phyloP scores from a whole-genome alignment of 2,113 vertebrate species.

The Trogon surrucura region DNA sequence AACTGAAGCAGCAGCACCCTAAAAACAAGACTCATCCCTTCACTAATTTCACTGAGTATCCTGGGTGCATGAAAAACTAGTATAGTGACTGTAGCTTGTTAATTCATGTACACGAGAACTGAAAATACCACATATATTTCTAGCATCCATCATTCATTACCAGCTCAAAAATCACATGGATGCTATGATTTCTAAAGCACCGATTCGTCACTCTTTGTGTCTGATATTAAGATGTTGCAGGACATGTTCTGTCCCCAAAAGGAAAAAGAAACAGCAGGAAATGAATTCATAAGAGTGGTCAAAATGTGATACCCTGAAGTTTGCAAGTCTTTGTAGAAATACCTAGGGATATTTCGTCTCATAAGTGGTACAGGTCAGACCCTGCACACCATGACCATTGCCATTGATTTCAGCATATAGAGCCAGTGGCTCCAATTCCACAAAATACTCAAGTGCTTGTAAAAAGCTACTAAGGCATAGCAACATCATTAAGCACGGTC shows the following conservation, averaged over 20 bases:
- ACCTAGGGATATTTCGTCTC: background rate
- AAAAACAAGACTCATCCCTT: background rate
- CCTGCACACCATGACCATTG: conserved; percentile 5
- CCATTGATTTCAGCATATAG: background rate
- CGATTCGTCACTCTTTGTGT: background rate
- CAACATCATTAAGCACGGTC: background rate
- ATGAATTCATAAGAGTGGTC: conserved; percentile 18
- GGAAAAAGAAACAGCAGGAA: conserved; percentile 40
- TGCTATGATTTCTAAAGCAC: background rate
- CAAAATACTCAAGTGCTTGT: background rate
- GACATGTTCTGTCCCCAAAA: background rate
- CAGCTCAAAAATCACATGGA: background rate
- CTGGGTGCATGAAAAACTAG: background rate
- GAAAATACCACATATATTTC: background rate
- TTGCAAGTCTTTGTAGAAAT: conserved; percentile 41
- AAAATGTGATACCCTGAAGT: conserved; percentile 37
- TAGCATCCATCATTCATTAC: background rate
- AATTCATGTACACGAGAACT: background rate
- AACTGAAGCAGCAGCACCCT: background rate
- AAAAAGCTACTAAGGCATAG: background rate
- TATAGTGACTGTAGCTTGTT: background rate
- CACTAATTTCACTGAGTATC: background rate
- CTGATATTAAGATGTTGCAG: conserved; percentile 5
- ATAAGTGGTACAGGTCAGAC: conserved; percentile 33
- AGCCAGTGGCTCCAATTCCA: background rate